Base-by-base conservation (phyloP, 1,140 invertebrate genomes). In the Drosophila hydei region DNA sequence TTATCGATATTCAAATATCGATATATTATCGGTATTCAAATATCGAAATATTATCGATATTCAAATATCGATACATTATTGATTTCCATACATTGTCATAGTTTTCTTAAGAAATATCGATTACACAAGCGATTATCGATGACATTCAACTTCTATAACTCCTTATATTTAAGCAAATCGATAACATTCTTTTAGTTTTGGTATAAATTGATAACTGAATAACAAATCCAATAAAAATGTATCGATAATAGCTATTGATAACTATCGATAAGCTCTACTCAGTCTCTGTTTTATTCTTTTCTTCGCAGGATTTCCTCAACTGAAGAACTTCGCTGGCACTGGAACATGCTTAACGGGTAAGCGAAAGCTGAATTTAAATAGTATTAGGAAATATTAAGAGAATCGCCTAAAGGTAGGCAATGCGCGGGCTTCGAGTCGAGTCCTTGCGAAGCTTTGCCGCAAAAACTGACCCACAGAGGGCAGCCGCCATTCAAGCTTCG, bases 301-400 rank as follows among this genome's bases (percentile, higher is more conserved):
- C 73, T 18, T 93, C 92, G 21, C 91, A 93, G 93, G 92, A 56
- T 93, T 93, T 78, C 90, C 93, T 12, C 93, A 93, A 73, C 72
- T 93, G 48, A 93, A 93, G 75, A 92, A 91, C 23, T 93, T 93
- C 75, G 91, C 92, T 63, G 75, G 71, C 68, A 87, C 91, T 63
- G 93, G 92, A 63, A 91, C 92, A n/a, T 93, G 93, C 90, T 89
- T 93, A 68, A 89, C 92, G 65, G 93, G 93, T 93, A 88, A 93
- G 89, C 60, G 11, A 0, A 43, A 16, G 9, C 2, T 16, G 16
- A 43, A 11, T 27, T 14, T 0, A 9, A 38, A 7, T 56, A 14
- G 14, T n/a, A n/a, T 27, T 16, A 18, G 16, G 2, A 21, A 71
- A 64, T 73, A 65, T 79, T 69, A 48, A 58, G 45, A 0, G 4